Evolutionary conservation across 1,140 invertebrate species (phyloP).

Genomic region (Dreissena polymorpha): DNA sequence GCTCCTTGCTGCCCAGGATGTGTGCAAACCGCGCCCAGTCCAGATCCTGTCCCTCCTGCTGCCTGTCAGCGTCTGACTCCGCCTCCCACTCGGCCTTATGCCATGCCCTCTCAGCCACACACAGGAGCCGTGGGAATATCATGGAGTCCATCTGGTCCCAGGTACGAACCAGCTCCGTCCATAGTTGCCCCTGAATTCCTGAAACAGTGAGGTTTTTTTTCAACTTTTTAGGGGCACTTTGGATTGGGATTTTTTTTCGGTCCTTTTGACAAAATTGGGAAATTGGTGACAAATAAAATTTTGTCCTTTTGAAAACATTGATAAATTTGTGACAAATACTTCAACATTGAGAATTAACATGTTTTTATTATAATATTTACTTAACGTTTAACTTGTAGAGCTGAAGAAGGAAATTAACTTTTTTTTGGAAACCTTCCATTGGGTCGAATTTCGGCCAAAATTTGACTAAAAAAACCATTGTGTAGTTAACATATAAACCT

Average conservation of each 20-base stretch:
- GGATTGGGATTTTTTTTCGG: neutral
- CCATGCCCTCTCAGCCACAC: slow-evolving; percentile 74
- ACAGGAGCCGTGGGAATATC: slow-evolving; percentile 71
- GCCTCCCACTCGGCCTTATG: slow-evolving; percentile 71
- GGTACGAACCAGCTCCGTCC: slow-evolving; percentile 70
- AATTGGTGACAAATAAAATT: too few species aligned
- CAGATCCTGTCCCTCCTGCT: slow-evolving; percentile 24
- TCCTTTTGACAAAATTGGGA: too few species aligned
- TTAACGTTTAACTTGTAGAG: too few species aligned
- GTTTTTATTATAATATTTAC: too few species aligned
- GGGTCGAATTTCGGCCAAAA: too few species aligned
- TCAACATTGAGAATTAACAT: too few species aligned
- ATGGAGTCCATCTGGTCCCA: slow-evolving; percentile 68
- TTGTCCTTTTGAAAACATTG: too few species aligned
- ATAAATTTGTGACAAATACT: too few species aligned
- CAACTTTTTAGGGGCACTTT: neutral
- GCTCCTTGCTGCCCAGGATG: slow-evolving; percentile 65
- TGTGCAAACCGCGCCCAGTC: slow-evolving; percentile 70
- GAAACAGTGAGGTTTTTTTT: neutral
- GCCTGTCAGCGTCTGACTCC: slow-evolving; percentile 29
- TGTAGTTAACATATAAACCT: too few species aligned
- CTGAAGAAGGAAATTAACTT: too few species aligned
- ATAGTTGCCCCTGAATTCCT: slow-evolving; percentile 72
- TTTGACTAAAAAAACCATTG: too few species aligned
- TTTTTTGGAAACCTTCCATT: too few species aligned